Evolutionary conservation across 2,113 vertebrate genomes (phyloP), one percentile per base, ranked within the genome.

Genomic region (Centropus bengalensis): DNA sequence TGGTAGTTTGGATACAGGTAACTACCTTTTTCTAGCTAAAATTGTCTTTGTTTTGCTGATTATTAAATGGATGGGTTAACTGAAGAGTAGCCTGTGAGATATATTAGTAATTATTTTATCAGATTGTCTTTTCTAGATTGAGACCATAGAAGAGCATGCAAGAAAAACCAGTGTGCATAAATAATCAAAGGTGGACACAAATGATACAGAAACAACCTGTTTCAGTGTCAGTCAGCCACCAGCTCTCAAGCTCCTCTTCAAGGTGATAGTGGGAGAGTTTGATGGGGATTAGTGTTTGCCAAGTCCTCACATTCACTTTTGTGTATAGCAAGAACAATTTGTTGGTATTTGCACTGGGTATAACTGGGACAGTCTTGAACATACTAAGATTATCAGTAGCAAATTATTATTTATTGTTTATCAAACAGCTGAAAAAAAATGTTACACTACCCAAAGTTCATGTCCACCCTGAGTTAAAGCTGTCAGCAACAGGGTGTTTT

Each of bases 171-270:
- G 18, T 26, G 8, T 78, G 33, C 33, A 40, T 91, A 30, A 45
- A 40, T 91, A 30, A 45, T 47, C 5, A 22, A 36, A 33, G 47
- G 11, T 64, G 64, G 38, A 33, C 15, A 17, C 7, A 4, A 27
- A 32, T 9, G 26, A 21, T 64, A 21, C 5, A 71, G 42, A 79
- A 89, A 26, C 0, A 0, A 24, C 66, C 38, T 68, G 21, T 67
- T 89, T 59, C 6, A 6, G 12, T 63, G 33, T 59, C 33, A 51
- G 10, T 6, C 66, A 60, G 38, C 68, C 28, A 36, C n/a, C 67
- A 60, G 28, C 40, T 82, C 78, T 76, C 0, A 0, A 69, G 47
- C 18, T 1, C 0, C 13, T 5, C 27, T 58, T 83, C 10, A 12
- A 28, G 77, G 38, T 73, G 22, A 60, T 83, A 36, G 9, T 9